Base-by-base conservation (phyloP, 53 echinoderm and acorn worm species). In the Henricia sp. region DNA sequence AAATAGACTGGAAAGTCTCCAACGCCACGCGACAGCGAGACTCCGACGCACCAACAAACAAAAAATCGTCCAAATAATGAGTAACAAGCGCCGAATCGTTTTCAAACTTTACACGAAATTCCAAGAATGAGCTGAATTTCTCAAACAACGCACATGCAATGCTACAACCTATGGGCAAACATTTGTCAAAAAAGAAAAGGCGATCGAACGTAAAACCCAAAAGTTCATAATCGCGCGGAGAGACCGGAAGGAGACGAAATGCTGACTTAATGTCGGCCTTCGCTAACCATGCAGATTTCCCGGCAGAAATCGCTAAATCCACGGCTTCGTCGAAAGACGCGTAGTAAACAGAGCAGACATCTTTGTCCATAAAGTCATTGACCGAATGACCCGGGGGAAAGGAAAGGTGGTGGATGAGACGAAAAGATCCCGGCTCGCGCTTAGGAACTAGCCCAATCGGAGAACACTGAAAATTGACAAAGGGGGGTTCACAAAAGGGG, bases 231-330 rank as follows among this genome's bases (percentile, higher is more conserved):
- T 84, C 89, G 21, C 5, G 1, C n/a, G 89, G 89, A 5, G 52
- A 21, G 17, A 89, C 74, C 3, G 89, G 84, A 8, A 74, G 37
- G 8, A 83, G 56, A 1, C 89, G 72, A 52, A 89, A 83, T 5
- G 89, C 83, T 37, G 72, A 84, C 53, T 68, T 64, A n/a, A 89
- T 76, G 30, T 89, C 84, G 1, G 84, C 74, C 35, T 89, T 89
- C 9, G 86, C 91, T 43, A 82, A 25, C 37, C 63, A 56, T 21
- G 72, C 72, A 16, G 66, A 69, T 5, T 3, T 8, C 13, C 88
- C 77, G 0, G 41, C 28, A 0, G 10, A 8, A 9, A 14, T 10
- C 9, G 57, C 58, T 28, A 62, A 6, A 3, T 70, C 36, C 36
- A 71, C 68, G 6, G 75, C 68, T 6, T 52, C 29, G 50, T 84